Evolutionary conservation across 2,797 vertebrate genomes (phyloP).

Genomic region (Neosilurus hyrtlii): DNA sequence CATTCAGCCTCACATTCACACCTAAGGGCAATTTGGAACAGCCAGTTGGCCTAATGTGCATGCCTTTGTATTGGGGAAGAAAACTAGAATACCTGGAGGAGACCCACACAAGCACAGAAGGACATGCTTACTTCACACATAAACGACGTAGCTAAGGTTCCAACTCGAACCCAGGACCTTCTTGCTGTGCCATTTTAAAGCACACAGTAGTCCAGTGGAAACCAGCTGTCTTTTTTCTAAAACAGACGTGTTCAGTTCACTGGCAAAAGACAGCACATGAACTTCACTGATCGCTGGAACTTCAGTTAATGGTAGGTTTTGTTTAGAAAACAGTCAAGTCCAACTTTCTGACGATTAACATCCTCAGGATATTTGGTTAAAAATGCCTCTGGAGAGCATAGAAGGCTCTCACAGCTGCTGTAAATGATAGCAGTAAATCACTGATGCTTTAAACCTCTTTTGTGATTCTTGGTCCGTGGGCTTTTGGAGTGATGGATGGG

Average conservation of each 20-base stretch:
- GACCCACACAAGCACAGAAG: no score
- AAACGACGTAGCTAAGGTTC: no score
- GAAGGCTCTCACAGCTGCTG: not conserved
- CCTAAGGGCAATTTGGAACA: no score
- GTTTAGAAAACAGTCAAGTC: not conserved
- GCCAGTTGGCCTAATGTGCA: no score
- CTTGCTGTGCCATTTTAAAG: no score
- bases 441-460: not conserved
- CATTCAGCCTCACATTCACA: no score
- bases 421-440: not conserved
- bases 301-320: not conserved
- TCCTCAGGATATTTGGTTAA: not conserved
- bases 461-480: not conserved
- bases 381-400: not conserved
- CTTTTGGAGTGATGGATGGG: not conserved
- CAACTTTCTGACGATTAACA: not conserved
- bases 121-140: no score
- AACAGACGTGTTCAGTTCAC: not conserved
- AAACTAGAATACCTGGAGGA: no score
- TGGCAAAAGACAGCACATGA: not conserved
- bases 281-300: not conserved
- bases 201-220: not conserved
- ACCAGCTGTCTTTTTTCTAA: not conserved
- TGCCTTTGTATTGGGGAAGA: no score
- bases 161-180: no score